A percentile compares a stretch with the other conserved stretches of the same genome.
These are phyloP conservation scores for Glareola pratincola DNA, from an alignment of 2,113 vertebrate genomes.

Conservation along the genomic window DNA sequence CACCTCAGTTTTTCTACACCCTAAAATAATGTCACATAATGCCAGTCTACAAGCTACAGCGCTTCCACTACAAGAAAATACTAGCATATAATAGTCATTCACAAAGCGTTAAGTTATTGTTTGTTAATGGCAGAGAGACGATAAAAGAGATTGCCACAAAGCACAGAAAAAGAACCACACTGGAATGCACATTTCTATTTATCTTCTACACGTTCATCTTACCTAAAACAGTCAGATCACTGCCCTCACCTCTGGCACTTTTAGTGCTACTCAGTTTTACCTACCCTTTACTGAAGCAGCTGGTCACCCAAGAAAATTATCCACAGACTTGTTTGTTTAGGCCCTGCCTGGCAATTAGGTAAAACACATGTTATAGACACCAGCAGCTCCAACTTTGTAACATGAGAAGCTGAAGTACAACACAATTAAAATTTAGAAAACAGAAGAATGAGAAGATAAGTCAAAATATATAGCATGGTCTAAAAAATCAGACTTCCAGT, in stretches of 20 bases:
- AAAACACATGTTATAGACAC: neutral
- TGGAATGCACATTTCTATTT: neutral
- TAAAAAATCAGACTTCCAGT: neutral
- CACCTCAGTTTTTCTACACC: neutral
- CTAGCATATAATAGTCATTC: neutral
- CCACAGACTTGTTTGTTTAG: neutral
- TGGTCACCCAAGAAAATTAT: neutral
- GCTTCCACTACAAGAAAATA: neutral
- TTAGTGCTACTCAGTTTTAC: neutral
- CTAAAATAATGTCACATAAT: neutral
- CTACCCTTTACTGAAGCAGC: neutral
- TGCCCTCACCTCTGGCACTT: neutral
- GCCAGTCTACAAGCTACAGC: neutral
- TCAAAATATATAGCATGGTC: neutral
- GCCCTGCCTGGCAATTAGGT: neutral
- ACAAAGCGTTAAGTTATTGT: neutral
- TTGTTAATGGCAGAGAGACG: neutral
- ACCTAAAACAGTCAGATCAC: neutral
- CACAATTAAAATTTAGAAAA: neutral
- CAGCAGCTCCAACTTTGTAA: neutral
- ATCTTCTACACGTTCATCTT: neutral
- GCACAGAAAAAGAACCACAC: neutral
- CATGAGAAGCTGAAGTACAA: neutral
- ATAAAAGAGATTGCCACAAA: neutral
- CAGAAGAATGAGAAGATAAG: neutral